Percentiles rank a stretch among this genome's conserved stretches.
These are phyloP conservation scores for Sussaba pulchella DNA, from an alignment of 2,888 invertebrate species.

Conservation along the genomic window DNA sequence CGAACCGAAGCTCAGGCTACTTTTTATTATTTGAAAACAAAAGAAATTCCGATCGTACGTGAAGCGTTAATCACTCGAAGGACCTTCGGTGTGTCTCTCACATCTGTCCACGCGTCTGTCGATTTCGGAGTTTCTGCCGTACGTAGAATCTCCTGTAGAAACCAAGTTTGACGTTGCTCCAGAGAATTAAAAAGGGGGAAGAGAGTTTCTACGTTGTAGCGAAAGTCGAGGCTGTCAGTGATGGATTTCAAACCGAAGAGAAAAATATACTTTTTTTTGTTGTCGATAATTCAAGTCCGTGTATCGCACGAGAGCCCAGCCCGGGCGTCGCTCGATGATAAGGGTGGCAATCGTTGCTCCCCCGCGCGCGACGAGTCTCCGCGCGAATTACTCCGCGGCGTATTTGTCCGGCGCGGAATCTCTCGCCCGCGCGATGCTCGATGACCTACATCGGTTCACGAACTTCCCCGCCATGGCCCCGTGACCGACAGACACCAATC, in stretches of 20 bases:
- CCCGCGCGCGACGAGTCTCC: constrained; percentile 33
- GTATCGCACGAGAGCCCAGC: background rate
- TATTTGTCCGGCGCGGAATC: constrained; percentile 52
- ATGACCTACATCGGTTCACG: constrained; percentile 54
- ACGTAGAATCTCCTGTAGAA: too few species aligned
- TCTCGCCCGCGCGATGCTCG: constrained; percentile 19
- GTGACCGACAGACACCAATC: constrained; percentile 10
- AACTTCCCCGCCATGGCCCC: background rate
- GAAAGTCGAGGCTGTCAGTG: too few species aligned
- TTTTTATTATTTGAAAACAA: constrained; percentile 10
- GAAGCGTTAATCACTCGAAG: constrained; percentile 50
- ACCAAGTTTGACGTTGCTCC: too few species aligned
- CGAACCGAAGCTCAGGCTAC: constrained; percentile 24
- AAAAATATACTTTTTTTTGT: too few species aligned
- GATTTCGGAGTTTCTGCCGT: too few species aligned
- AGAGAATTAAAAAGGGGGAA: too few species aligned
- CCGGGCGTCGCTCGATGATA: constrained; percentile 13
- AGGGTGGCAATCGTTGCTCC: constrained; percentile 61
- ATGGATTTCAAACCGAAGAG: too few species aligned
- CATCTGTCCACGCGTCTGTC: background rate
- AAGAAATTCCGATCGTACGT: constrained; percentile 27
- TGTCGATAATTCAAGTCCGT: too few species aligned
- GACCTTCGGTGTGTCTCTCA: constrained; percentile 10
- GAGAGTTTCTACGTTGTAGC: too few species aligned
- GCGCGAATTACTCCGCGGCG: constrained; percentile 53